Evolutionary conservation across 2,888 invertebrate species (phyloP).

Genomic region (Callimorpha dominula): DNA sequence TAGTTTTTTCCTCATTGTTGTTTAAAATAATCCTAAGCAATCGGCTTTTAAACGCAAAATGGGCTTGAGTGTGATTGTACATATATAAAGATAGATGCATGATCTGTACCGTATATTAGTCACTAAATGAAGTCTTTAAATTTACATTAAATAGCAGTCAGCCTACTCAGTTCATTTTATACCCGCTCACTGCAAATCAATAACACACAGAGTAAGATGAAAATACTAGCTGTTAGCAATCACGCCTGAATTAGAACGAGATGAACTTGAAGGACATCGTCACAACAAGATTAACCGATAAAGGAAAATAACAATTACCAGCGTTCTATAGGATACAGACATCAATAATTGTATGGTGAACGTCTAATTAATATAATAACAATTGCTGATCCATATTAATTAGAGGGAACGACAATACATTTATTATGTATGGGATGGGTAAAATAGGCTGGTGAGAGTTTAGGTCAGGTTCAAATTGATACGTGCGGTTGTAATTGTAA

Average conservation of each 20-base stretch:
- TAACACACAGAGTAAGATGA: background rate
- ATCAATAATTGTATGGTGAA: slow-evolving; percentile 22
- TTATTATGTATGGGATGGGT: slow-evolving; percentile 6
- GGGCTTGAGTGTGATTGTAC: too few species aligned
- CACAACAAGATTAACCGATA: slow-evolving; percentile 38
- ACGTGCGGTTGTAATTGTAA: background rate
- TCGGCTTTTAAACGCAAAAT: too few species aligned
- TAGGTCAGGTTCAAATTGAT: background rate
- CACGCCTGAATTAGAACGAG: background rate
- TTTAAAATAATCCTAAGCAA: too few species aligned
- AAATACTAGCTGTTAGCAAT: background rate
- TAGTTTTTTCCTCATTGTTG: too few species aligned
- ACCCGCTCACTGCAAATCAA: background rate
- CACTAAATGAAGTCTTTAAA: too few species aligned
- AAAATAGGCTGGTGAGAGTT: background rate
- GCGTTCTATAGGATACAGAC: slow-evolving; percentile 23
- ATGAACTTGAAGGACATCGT: background rate
- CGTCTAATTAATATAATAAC: slow-evolving; percentile 24
- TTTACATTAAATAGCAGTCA: too few species aligned
- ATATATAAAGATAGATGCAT: too few species aligned
- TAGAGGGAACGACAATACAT: slow-evolving; percentile 14
- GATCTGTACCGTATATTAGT: too few species aligned
- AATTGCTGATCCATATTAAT: slow-evolving; percentile 21
- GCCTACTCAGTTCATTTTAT: too few species aligned
- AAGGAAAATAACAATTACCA: slow-evolving; percentile 30